A percentile compares a stretch with the other conserved stretches of the same genome.
phyloP scores from a whole-genome alignment of 2,797 vertebrate species.

The Melopsittacus undulatus region DNA sequence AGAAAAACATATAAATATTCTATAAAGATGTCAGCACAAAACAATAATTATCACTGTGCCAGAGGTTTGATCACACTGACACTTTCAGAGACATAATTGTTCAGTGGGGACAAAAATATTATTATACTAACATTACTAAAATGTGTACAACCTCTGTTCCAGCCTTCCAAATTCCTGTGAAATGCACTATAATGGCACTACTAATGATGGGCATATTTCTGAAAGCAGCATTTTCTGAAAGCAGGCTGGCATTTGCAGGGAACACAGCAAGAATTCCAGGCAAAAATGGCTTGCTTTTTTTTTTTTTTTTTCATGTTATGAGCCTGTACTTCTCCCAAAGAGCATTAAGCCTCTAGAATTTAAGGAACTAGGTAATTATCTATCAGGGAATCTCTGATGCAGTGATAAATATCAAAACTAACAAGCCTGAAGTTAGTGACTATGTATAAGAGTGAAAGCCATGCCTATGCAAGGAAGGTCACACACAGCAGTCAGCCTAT shows the following conservation, averaged over 20 bases:
- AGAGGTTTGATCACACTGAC: slow-evolving; percentile 32
- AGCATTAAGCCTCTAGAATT: not conserved
- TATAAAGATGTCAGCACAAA: slow-evolving; percentile 43
- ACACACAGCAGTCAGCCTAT: not conserved
- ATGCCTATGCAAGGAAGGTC: not conserved
- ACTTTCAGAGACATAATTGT: slow-evolving; percentile 34
- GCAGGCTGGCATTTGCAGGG: not conserved
- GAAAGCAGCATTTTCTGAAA: not conserved
- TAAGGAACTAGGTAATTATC: not conserved
- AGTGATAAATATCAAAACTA: not conserved
- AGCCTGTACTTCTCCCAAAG: not conserved
- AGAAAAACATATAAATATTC: slow-evolving; percentile 43
- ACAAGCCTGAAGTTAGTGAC: not conserved
- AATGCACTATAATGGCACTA: slow-evolving; percentile 12
- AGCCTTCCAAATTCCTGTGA: slow-evolving; percentile 31
- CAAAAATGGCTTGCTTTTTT: not conserved
- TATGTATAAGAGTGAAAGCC: not conserved
- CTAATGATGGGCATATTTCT: not conserved
- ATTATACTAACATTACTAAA: not conserved
- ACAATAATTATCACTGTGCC: slow-evolving; percentile 26
- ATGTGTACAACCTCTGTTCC: not conserved
- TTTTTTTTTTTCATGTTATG: not conserved
- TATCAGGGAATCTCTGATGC: not conserved
- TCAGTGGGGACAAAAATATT: not conserved
- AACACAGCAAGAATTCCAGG: not conserved